phyloP scores from a whole-genome alignment of 2,113 vertebrate genomes.

The Ciconia maguari region DNA sequence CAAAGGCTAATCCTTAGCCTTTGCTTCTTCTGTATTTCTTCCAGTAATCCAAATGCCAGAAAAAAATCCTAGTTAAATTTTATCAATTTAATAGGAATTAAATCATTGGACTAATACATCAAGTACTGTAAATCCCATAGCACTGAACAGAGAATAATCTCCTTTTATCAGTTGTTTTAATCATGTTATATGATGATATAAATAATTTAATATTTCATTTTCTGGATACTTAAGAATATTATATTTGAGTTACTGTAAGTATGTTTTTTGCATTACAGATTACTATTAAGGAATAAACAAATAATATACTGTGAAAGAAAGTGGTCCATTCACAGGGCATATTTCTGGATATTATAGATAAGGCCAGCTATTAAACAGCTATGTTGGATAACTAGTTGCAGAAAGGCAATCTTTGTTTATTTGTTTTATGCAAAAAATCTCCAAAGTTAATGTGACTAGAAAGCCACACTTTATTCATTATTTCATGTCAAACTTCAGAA shows the following conservation, averaged over 20 bases:
- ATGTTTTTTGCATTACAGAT: not conserved
- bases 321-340: not conserved
- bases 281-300: not conserved
- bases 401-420: not conserved
- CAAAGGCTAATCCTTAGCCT: not conserved
- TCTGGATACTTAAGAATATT: not conserved
- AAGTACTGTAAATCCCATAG: not conserved
- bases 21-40: not conserved
- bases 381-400: not conserved
- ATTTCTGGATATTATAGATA: not conserved
- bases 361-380: not conserved
- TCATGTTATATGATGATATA: not conserved
- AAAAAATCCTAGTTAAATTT: not conserved
- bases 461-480: not conserved
- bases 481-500: not conserved
- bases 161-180: not conserved
- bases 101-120: not conserved
- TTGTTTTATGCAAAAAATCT: not conserved
- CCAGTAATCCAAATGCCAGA: not conserved
- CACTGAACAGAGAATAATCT: not conserved
- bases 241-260: not conserved
- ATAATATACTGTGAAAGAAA: not conserved
- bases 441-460: not conserved
- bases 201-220: not conserved
- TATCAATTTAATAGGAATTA: not conserved